Percentiles rank a stretch among this genome's conserved stretches.
Conservation (phyloP, 2,113 vertebrate genomes). For the Crotalus horridus region DNA sequence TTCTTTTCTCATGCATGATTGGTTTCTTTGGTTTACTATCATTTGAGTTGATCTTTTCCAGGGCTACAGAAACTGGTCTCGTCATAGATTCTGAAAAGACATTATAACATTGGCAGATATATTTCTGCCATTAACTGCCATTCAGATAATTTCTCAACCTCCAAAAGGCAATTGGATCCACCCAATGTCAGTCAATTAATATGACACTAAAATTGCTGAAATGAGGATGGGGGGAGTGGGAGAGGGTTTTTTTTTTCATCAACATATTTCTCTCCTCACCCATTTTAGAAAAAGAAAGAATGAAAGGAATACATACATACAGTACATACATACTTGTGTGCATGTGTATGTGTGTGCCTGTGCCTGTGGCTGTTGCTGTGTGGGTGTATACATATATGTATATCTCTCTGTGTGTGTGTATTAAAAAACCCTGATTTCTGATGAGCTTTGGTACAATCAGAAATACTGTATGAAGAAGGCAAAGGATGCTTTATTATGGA, state of each 20-base stretch:
- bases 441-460: not conserved
- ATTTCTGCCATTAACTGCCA: not conserved
- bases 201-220: fast-evolving
- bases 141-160: not conserved
- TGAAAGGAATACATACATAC: not conserved
- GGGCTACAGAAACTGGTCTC: not conserved
- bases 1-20: not conserved
- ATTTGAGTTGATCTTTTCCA: not conserved
- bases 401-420: no score
- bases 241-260: not conserved
- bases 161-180: not conserved
- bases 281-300: not conserved
- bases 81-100: not conserved
- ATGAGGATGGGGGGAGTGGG: not conserved
- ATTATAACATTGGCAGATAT: not conserved
- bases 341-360: no score
- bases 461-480: not conserved
- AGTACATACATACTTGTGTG: no score
- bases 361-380: no score
- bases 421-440: not conserved
- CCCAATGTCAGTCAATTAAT: not conserved
- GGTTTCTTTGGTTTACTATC: not conserved
- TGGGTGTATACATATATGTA: no score
- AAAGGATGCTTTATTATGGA: not conserved
- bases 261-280: not conserved